A percentile compares a stretch with the other conserved stretches of the same genome.
These are phyloP conservation scores for Saguinus midas DNA, from an alignment of 2,113 vertebrate genomes.

Conservation along the genomic window DNA sequence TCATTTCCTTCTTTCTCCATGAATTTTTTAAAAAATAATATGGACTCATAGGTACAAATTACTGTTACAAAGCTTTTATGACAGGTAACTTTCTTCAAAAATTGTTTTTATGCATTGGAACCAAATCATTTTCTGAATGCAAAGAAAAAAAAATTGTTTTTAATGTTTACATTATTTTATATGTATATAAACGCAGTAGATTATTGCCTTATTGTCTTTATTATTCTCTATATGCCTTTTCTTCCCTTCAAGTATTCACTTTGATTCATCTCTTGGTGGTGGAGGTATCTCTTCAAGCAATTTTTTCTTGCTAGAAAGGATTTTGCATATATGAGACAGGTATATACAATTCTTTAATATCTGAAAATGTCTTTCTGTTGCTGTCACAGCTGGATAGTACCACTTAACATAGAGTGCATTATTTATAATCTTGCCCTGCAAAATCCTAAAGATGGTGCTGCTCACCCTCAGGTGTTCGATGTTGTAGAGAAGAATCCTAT, in stretches of 20 bases:
- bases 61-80: background rate
- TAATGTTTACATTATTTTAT: background rate
- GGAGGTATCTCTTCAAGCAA: background rate
- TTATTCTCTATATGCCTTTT: background rate
- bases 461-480: too few relatives aligned
- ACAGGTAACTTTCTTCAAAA: background rate
- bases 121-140: too few relatives aligned
- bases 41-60: background rate
- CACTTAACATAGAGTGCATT: background rate
- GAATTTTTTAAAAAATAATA: background rate
- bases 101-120: background rate
- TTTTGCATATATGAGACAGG: background rate
- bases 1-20: background rate
- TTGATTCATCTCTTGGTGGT: background rate
- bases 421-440: background rate
- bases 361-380: background rate
- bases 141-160: background rate
- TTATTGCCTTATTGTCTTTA: background rate
- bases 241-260: background rate
- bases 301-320: background rate
- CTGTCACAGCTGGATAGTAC: background rate
- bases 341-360: background rate
- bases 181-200: background rate
- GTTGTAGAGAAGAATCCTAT: accelerated
- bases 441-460: background rate